Evolutionary conservation across 1,140 invertebrate species (phyloP), one percentile per base, ranked within the genome.

Genomic region (Camponotus pennsylvanicus): DNA sequence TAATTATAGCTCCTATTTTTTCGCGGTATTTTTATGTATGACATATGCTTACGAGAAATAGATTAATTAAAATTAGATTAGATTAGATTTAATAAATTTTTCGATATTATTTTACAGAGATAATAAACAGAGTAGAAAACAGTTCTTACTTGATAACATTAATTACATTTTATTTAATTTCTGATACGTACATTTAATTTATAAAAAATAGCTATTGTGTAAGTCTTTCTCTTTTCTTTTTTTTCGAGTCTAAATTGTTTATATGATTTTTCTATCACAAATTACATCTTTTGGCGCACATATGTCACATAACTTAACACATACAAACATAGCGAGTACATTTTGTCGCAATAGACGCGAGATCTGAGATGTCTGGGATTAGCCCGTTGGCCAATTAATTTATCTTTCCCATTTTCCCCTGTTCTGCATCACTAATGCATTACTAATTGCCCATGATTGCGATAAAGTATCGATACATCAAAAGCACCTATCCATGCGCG

Each of bases 391-490:
- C 63, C 49, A 70, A 86, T 90, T 86, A 88, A 91, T 88, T 88
- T 88, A 86, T 85, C 82, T 90, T 18, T 75, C 37, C 73, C 11
- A 8, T 45, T 67, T 49, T 73, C 63, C 64, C 61, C 57, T 79
- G 45, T 52, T 52, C 49, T 18, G 80, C 27, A 40, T 40, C 37
- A 3, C 3, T 27, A 27, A 71, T 69, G 83, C 80, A 79, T 85
- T 86, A 84, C 89, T 91, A 90, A 89, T 91, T 90, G 88, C 34
- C 77, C 76, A 11, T 77, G 89, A 89, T 86, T 90, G 85, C 87
- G 89, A 91, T 89, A 87, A 89, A 89, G 52, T 87, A 88, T 89
- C 85, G 42, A 82, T 79, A 78, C 85, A 63, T 76, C 67, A 83
- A 75, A 61, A 73, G 79, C 79, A 45, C 40, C 67, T 61, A 34